Conservation (phyloP, 1,140 invertebrate genomes). For the Eurosta solidaginis region DNA sequence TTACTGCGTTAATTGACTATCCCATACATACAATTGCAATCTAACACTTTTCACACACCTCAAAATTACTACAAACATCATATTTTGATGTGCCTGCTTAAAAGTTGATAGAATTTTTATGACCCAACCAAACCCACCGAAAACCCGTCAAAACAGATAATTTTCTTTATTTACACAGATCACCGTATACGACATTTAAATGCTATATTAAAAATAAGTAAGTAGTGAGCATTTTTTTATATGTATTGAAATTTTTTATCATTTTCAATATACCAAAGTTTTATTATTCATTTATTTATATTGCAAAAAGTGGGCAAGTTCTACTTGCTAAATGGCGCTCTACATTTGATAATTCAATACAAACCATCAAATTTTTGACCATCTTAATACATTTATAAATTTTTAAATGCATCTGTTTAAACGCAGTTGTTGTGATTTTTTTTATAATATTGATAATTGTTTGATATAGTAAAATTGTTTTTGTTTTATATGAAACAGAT, state of each 20-base stretch:
- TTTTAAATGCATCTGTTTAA: not conserved
- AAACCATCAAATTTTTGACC: not conserved
- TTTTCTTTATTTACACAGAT: conserved; percentile 2
- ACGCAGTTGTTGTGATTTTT: not conserved
- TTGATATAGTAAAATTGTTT: not conserved
- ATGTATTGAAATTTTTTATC: conserved; percentile 2
- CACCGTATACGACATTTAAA: conserved; percentile 8
- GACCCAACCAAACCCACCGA: not conserved
- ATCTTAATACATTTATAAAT: conserved; percentile 18
- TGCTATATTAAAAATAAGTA: conserved; percentile 20
- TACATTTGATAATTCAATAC: not conserved
- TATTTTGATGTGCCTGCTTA: not conserved
- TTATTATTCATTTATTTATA: not conserved
- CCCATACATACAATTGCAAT: not conserved
- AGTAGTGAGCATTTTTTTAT: not conserved
- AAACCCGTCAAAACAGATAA: conserved; percentile 19
- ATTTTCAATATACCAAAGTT: not conserved
- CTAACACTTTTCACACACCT: not conserved
- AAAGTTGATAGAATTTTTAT: not conserved
- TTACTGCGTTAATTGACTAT: not conserved
- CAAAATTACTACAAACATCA: not conserved
- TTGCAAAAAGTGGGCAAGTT: conserved; percentile 2
- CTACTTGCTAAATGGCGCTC: not conserved
- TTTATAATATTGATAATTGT: not conserved
- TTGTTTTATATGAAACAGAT: not conserved